Evolutionary conservation across 2,797 vertebrate species (phyloP).

Genomic region (Potorous gilbertii): DNA sequence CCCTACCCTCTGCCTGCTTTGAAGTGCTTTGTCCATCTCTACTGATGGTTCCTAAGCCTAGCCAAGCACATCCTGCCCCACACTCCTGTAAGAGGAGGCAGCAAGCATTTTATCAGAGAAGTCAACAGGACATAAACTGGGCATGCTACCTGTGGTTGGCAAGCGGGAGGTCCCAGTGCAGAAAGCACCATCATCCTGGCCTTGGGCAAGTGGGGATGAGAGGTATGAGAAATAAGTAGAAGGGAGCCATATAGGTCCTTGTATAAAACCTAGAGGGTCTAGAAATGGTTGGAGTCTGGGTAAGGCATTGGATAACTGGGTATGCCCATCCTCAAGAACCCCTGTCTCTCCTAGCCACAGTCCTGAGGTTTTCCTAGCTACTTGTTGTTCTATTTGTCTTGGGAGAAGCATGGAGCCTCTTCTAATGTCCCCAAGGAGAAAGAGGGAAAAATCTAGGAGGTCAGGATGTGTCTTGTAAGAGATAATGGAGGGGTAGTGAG

Average conservation of each 20-base stretch:
- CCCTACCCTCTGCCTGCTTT: neutral
- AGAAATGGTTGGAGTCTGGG: neutral
- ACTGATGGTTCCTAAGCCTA: conserved; percentile 30
- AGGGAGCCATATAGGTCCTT: neutral
- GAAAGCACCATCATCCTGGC: neutral
- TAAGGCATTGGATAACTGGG: neutral
- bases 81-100: neutral
- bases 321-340: neutral
- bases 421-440: neutral
- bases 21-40: neutral
- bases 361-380: neutral
- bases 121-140: conserved; percentile 27
- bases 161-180: neutral
- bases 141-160: neutral
- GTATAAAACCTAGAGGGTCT: neutral
- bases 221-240: neutral
- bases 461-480: neutral
- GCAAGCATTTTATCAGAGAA: conserved; percentile 31
- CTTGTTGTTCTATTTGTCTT: neutral
- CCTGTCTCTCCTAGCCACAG: neutral
- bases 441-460: neutral
- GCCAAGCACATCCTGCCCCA: neutral
- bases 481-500: neutral
- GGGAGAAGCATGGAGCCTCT: neutral
- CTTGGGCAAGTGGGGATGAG: neutral